Percentiles rank a stretch among this genome's conserved stretches.
phyloP scores from a whole-genome alignment of 2,888 invertebrate species.

The Pheosia gnoma region DNA sequence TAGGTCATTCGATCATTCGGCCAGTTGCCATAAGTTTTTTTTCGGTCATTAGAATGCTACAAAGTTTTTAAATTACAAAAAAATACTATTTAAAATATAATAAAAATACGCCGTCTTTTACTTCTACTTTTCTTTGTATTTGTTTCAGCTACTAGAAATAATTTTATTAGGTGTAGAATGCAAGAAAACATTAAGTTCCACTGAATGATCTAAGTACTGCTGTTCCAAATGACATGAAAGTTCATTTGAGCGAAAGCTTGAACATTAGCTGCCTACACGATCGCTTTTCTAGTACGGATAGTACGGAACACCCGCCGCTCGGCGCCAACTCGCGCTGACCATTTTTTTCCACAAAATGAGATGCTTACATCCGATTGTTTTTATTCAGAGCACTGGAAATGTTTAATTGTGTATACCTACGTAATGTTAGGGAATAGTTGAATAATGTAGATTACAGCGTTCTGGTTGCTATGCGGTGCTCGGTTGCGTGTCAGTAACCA shows the following conservation, averaged over 20 bases:
- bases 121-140: too few relatives aligned
- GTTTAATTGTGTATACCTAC: constrained; percentile 70
- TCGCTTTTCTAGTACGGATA: background rate
- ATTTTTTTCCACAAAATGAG: constrained; percentile 50
- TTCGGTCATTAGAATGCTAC: background rate
- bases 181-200: too few relatives aligned
- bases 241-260: too few relatives aligned
- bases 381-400: constrained; percentile 73
- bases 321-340: constrained; percentile 9
- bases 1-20: background rate
- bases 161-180: too few relatives aligned
- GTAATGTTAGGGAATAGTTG: constrained; percentile 56
- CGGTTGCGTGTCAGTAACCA: constrained; percentile 43
- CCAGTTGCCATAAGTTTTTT: background rate
- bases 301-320: background rate
- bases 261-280: too few relatives aligned
- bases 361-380: constrained; percentile 75
- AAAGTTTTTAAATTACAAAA: too few relatives aligned
- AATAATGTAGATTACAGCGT: constrained; percentile 49
- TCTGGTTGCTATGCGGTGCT: constrained; percentile 44
- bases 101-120: too few relatives aligned
- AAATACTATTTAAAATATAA: too few relatives aligned
- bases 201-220: too few relatives aligned
- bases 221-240: too few relatives aligned
- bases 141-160: too few relatives aligned